phyloP scores from a whole-genome alignment of 1,140 invertebrate genomes.

The Phortica variegata region DNA sequence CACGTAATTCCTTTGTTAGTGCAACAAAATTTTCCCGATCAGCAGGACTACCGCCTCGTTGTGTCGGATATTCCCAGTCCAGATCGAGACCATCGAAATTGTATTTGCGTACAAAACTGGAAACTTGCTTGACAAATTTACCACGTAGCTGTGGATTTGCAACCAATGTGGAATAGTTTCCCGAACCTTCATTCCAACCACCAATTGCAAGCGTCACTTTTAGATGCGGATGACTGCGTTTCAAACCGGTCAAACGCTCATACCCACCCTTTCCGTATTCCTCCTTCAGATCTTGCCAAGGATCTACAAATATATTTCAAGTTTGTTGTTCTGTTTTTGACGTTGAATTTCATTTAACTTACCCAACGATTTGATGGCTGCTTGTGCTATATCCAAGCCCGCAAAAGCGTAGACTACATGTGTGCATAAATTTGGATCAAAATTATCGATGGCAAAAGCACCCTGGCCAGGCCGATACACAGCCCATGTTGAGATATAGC shows the following conservation, averaged over 20 bases:
- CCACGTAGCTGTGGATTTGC: slow-evolving; percentile 60
- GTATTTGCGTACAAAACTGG: slow-evolving; percentile 56
- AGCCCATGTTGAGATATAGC: slow-evolving; percentile 79
- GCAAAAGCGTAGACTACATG: slow-evolving; percentile 88
- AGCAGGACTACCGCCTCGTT: slow-evolving; percentile 68
- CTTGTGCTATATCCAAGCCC: slow-evolving; percentile 67
- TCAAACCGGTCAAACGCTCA: slow-evolving; percentile 67
- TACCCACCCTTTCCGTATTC: slow-evolving; percentile 73
- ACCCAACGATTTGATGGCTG: slow-evolving; percentile 68
- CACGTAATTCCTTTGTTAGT: slow-evolving; percentile 70
- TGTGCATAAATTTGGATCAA: slow-evolving; percentile 80
- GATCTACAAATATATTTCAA: slow-evolving; percentile 60
- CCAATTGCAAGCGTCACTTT: slow-evolving; percentile 78
- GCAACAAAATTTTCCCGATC: slow-evolving; percentile 78
- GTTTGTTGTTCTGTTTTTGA: neutral
- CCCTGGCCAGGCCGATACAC: slow-evolving; percentile 68
- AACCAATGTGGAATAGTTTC: slow-evolving; percentile 76
- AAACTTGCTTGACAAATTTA: slow-evolving; percentile 61
- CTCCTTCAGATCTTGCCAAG: slow-evolving; percentile 74
- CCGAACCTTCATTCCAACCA: slow-evolving; percentile 85
- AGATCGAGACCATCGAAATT: slow-evolving; percentile 83
- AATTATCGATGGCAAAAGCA: slow-evolving; percentile 66
- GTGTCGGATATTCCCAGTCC: slow-evolving; percentile 77
- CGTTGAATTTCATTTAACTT: slow-evolving; percentile 15
- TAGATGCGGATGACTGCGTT: slow-evolving; percentile 69